Evolutionary conservation across 2,888 invertebrate genomes (phyloP), one percentile per base, ranked within the genome.

Genomic region (Eustalomyia histrio): DNA sequence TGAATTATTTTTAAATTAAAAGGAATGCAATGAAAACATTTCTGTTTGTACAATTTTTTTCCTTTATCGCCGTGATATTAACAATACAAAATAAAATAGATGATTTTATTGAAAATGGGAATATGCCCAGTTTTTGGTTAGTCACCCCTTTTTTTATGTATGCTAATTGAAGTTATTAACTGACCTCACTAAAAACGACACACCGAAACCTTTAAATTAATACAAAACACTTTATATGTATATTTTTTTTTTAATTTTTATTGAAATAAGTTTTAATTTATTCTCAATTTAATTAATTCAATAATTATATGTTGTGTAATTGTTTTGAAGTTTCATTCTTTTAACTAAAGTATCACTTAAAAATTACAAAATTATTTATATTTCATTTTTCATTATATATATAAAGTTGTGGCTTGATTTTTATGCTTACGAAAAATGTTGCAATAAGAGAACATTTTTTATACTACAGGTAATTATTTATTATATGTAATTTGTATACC

Each of bases 321-420:
- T 33, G 5, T 47, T 39, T 50, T 57, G 16, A 47, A 14, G 43
- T 14, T 47, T 47, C n/a, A 5, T n/a, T 47, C 1, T 71, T 64
- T 74, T 50, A n/a, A 52, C 55, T 76, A 78, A 74, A 71, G 53
- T 78, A 76, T 78, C 33, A 71, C 78, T 81, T 81, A 74, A 74
- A 60, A 78, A 61, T 33, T 73, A 65, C 16, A 57, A 79, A 52
- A 72, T 63, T 2, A 24, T 35, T 76, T 60, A 64, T 76, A 16
- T 63, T 9, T 17, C 21, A 60, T 64, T 9, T 60, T 47, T 64
- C 58, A 50, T 58, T 35, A 64, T 64, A 18, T 64, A 18, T 76
- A 71, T 61, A 61, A 60, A 61, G 47, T 29, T 74, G 60, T 63
- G 58, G 72, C 67, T 60, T 72, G n/a, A 57, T 63, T 47, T 63